phyloP scores from a whole-genome alignment of 2,888 invertebrate species.

The Eilema caniola region DNA sequence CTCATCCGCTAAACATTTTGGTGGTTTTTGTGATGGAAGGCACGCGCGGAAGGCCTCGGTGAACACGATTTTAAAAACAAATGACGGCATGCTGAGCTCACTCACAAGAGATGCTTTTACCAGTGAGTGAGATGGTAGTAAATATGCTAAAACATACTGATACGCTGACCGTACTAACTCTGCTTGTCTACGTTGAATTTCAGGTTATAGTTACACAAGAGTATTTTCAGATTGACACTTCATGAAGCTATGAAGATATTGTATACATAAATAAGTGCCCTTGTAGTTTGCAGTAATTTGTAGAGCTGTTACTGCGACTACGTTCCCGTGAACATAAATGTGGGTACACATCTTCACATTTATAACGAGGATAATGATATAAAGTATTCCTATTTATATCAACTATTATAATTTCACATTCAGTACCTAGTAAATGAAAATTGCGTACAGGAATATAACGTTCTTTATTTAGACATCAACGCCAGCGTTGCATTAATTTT shows the following conservation, averaged over 20 bases:
- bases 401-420: conserved; percentile 30
- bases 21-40: conserved; percentile 81
- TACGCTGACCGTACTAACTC: background rate
- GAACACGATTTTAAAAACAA: conserved; percentile 78
- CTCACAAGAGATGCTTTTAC: conserved; percentile 47
- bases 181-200: background rate
- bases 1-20: conserved; percentile 84
- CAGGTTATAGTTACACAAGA: background rate
- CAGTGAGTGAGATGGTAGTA: conserved; percentile 18
- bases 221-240: too few relatives aligned
- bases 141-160: conserved; percentile 5
- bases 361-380: background rate
- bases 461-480: conserved; percentile 58
- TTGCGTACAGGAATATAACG: conserved; percentile 45
- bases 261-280: background rate
- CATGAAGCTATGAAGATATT: too few relatives aligned
- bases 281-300: too few relatives aligned
- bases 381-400: background rate
- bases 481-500: conserved; percentile 32
- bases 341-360: too few relatives aligned
- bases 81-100: conserved; percentile 72
- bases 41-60: conserved; percentile 78
- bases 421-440: conserved; percentile 24
- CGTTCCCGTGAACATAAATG: background rate
- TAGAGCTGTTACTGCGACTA: too few relatives aligned